Evolutionary conservation across 2,113 vertebrate genomes (phyloP), one percentile per base, ranked within the genome.

Genomic region (Lophura nycthemera): DNA sequence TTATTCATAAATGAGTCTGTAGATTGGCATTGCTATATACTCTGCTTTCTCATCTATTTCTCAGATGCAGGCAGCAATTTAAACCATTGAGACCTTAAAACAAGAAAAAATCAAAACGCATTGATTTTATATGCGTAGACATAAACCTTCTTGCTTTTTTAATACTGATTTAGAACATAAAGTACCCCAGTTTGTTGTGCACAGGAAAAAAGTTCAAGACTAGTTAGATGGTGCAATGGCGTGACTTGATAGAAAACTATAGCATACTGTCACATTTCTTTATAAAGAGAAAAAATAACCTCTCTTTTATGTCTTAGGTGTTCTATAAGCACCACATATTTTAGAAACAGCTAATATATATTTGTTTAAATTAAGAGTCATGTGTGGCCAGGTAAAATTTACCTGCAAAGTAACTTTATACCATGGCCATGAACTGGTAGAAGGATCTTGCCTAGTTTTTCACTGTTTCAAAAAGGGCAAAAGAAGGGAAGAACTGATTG

Each of bases 81-180:
- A 94, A 96, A 81, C 80, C 76, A 65, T 17, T 92, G 86, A 93
- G 81, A 56, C 17, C 81, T 95, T 96, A 96, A 97, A 8, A 66
- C 74, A 95, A 96, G 78, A 92, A 77, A 96, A 96, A 97, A 96
- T 95, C 59, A 96, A 94, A 96, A 97, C 16, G 32, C 93, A 93
- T 63, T 89, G 82, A 94, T 94, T 92, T 87, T 89, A 34, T 77
- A 72, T 40, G 25, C 56, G 54, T 75, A 45, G 30, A 76, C 71
- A 96, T 60, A 96, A 93, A 40, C 7, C 21, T 87, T 75, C 71
- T 40, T 75, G 56, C 18, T 57, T 95, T 42, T 79, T 95, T 65
- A 12, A 80, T 82, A 56, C 9, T 70, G 11, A 8, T 96, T 84
- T 75, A 92, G 18, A 65, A 77, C 85, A 78, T 1, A 10, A 87